Evolutionary conservation across 2,797 vertebrate species (phyloP), one percentile per base, ranked within the genome.

Genomic region (Mormyrops attenuatus): DNA sequence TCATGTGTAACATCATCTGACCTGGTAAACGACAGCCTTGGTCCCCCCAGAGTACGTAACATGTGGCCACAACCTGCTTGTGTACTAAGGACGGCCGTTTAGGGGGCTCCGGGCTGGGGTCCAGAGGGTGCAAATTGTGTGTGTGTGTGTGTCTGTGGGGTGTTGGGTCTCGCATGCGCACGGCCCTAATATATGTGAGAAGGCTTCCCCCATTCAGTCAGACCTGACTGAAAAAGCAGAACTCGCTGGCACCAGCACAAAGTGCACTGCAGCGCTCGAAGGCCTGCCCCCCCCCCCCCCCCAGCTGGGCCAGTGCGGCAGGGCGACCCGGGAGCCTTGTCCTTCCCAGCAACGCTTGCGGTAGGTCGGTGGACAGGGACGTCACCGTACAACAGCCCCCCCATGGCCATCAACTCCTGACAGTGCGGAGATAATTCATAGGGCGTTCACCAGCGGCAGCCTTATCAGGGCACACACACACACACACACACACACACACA

Each of bases 391-490:
- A 88, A 53, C 69, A 92, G 30, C 73, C 73, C 73, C 30, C 38
- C 38, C 30, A 15, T 20, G 17, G 30, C 38, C 38, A 80, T 41
- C 15, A 80, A 88, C 57, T 86, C 88, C 90, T 92, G 90, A 91
- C 91, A 91, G 87, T 82, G 73, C 89, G 85, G 34, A 92, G 92
- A 94, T 93, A 93, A 92, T 88, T 90, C 63, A 57, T n/a, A 26
- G 88, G 84, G 89, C 87, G 89, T 92, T 90, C 85, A 80, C 90
- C 86, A 66, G 80, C 91, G 87, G 22, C 30, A 55, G 91, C 89
- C 89, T 91, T 92, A 94, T 92, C 91, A 92, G 89, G 11, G 55
- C 92, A 87, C 90, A 41, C 85, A 92, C 89, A 90, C 84, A 87
- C 88, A 60, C 90, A 15, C 11, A 73, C 0, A 34, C 30, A 38